Base-by-base conservation (phyloP, 2,888 invertebrate genomes). In the Cylloceria caligata region DNA sequence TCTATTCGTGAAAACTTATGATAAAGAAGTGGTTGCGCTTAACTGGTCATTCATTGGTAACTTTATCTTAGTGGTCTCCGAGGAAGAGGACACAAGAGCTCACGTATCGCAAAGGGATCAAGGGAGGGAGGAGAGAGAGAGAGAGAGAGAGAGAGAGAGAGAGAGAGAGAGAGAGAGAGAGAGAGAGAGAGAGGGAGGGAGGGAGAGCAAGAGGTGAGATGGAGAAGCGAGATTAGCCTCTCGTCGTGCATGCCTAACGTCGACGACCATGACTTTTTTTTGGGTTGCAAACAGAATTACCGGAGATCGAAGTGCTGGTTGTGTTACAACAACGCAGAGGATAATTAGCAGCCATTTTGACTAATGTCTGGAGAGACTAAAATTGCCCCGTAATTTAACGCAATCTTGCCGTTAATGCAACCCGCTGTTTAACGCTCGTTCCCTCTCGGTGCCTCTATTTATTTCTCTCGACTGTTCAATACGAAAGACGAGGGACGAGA, bases 321-420 rank as follows among this genome's bases (percentile, higher is more conserved):
- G 30, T 45, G 72, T 78, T 73, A 74, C 62, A 73, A 45, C 78
- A 74, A 82, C 77, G 83, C 78, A 49, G 67, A 71, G 42, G 73
- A 84, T 84, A 85, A 85, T 85, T 83, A 85, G 74, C 73, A 74
- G 81, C 80, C 79, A 85, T 86, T 86, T 85, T 78, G 71, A 80
- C 84, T 83, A 81, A 84, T 84, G 72, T 74, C 71, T 71, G 76
- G 79, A 83, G 67, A 60, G 60, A 60, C 60, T 72, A 64, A 81
- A 86, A 86, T 86, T 86, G 79, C 85, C 79, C 81, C 62, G 85
- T 85, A 86, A 86, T 86, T 86, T 82, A 78, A 87, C 73, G 83
- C 84, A 86, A 86, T 86, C 83, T 80, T 80, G 81, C 72, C 60
- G 81, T 82, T 84, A 83, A 85, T 83, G 80, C 82, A 79, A 84